phyloP scores from a whole-genome alignment of 2,888 invertebrate species.

The Pseudeuparius sepicola region DNA sequence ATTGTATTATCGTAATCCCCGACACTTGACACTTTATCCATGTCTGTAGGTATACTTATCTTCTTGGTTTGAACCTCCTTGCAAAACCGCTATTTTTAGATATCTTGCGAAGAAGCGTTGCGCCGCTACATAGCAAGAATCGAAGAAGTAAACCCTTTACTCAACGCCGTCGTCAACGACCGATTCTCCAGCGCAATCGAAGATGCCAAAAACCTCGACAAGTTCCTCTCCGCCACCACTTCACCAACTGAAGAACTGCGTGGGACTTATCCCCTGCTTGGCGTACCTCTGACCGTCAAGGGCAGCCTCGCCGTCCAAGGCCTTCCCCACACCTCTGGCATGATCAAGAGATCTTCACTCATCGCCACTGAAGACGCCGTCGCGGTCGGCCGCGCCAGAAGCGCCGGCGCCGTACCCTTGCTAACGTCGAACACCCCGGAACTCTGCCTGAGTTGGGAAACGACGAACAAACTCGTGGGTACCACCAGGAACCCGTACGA shows the following conservation, averaged over 20 bases:
- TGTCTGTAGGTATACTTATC: neutral
- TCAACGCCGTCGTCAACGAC: slow-evolving; percentile 75
- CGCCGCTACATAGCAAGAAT: slow-evolving; percentile 65
- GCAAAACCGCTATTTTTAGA: slow-evolving; percentile 40
- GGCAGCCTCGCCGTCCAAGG: slow-evolving; percentile 42
- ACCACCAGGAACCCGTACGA: slow-evolving; percentile 78
- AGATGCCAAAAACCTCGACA: slow-evolving; percentile 67
- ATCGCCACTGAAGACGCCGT: slow-evolving; percentile 57
- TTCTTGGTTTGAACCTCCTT: neutral
- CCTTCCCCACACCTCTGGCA: slow-evolving; percentile 61
- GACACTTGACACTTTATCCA: too few species aligned
- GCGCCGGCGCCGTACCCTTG: slow-evolving; percentile 64
- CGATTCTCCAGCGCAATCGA: slow-evolving; percentile 63
- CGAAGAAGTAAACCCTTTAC: slow-evolving; percentile 62
- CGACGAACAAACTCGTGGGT: slow-evolving; percentile 67
- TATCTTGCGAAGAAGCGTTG: slow-evolving; percentile 60
- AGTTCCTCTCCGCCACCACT: too few species aligned
- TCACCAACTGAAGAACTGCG: too few species aligned
- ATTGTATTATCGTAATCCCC: too few species aligned
- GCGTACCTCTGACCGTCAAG: slow-evolving; percentile 78
- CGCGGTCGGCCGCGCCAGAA: slow-evolving; percentile 49
- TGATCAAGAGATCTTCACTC: slow-evolving; percentile 39
- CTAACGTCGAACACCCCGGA: slow-evolving; percentile 81
- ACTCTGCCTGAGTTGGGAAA: slow-evolving; percentile 81
- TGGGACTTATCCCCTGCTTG: too few species aligned